Evolutionary conservation across 2,113 vertebrate genomes (phyloP), one percentile per base, ranked within the genome.

Genomic region (Datnioides undecimradiatus): DNA sequence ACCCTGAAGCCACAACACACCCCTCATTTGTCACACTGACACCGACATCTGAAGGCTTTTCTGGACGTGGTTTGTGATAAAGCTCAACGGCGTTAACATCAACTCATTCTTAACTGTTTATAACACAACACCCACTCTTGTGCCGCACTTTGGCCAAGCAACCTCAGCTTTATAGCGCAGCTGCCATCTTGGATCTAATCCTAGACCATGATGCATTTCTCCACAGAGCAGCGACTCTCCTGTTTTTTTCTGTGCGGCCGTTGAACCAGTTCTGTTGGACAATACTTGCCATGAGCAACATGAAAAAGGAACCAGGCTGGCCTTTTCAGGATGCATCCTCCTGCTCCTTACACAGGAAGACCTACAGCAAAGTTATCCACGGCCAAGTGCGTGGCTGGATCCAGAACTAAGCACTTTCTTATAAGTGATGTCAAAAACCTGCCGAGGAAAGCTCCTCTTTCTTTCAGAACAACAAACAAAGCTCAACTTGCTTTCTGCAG

Each of bases 101-200:
- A 71, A 80, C 54, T 57, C 21, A 77, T 52, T 69, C 49, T 67
- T 63, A 57, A 63, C 10, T 54, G 25, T 55, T 57, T 13, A 76
- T 51, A 71, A 86, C 43, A 87, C 65, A 82, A 68, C 8, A n/a
- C 14, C 43, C 52, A 55, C 72, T 80, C 52, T 74, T 76, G 34
- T 68, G 45, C 27, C 43, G 54, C 73, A 64, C 59, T 84, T 75
- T 57, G 73, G 63, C 55, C n/a, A 6, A 38, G 49, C 52, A 25
- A 59, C 31, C 57, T 63, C 43, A 19, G 3, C 65, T 87, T 82
- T 62, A 81, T 36, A 77, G 57, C 38, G 11, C 90, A 90, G 86
- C 91, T 92, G 92, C 90, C 84, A 80, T 68, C 83, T 89, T 91
- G 88, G 89, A 91, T 57, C 67, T 60, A 76, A 87, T 54, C 75